Conservation (phyloP, 53 echinoderm and acorn worm species). For the Patiria pectinifera region DNA sequence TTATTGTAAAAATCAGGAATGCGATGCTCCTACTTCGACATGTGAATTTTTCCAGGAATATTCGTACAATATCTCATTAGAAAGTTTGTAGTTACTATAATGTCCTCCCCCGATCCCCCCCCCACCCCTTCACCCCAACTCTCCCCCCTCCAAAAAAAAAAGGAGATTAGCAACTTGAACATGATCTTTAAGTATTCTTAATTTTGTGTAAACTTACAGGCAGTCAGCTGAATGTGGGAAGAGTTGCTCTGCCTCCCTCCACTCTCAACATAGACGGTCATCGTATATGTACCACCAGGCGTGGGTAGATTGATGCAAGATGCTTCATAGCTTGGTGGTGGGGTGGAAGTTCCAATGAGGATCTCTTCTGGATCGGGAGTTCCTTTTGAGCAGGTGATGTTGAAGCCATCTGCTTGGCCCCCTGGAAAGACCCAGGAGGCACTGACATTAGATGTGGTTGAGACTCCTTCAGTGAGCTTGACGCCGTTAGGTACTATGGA, state of each 20-base stretch:
- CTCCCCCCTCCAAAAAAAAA: no score
- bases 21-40: no score
- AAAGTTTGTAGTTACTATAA: no score
- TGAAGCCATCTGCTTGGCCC: constrained; percentile 64
- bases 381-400: constrained; percentile 51
- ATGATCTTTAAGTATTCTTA: no score
- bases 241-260: constrained; percentile 44
- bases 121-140: no score
- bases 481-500: constrained; percentile 74
- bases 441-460: constrained; percentile 55
- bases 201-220: constrained; percentile 52
- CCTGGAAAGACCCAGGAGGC: constrained; percentile 64
- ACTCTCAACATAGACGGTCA: constrained; percentile 64
- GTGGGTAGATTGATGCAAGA: constrained; percentile 62
- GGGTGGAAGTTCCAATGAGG: neutral
- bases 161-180: no score
- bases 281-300: constrained; percentile 69
- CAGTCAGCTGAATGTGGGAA: constrained; percentile 60
- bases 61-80: no score
- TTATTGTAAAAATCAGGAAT: no score
- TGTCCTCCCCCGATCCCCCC: no score
- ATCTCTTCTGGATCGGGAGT: constrained; percentile 37
- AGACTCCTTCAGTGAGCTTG: constrained; percentile 38
- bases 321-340: neutral
- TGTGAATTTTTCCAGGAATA: no score